These are phyloP conservation scores for Eucriotettix oculatus DNA, from an alignment of 2,888 invertebrate species.

Conservation along the genomic window DNA sequence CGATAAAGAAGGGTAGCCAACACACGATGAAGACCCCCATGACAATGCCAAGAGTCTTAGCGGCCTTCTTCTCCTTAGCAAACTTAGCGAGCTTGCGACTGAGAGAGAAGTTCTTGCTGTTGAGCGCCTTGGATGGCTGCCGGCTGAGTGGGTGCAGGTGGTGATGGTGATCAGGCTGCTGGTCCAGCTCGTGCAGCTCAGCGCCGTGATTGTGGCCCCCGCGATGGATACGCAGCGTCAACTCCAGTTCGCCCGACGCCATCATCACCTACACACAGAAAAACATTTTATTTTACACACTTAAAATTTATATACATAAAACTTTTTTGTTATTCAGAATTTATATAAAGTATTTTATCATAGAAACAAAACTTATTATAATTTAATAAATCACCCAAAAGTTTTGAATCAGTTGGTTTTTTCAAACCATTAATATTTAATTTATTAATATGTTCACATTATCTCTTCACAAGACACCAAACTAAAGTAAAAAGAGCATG, in stretches of 20 bases:
- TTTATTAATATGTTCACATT: too few relatives aligned
- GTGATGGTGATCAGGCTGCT: conserved; percentile 20
- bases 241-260: conserved; percentile 68
- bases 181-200: conserved; percentile 22
- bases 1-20: conserved; percentile 95
- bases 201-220: conserved; percentile 53
- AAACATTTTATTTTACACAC: too few relatives aligned
- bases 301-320: too few relatives aligned
- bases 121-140: conserved; percentile 39
- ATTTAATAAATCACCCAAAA: too few relatives aligned
- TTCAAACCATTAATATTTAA: too few relatives aligned
- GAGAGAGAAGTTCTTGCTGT: conserved; percentile 68
- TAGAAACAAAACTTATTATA: too few relatives aligned
- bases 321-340: too few relatives aligned
- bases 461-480: too few relatives aligned
- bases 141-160: conserved; percentile 64
- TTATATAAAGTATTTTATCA: too few relatives aligned
- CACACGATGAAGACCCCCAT: conserved; percentile 95
- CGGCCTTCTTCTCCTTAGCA: conserved; percentile 94
- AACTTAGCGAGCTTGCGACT: conserved; percentile 88
- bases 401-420: too few relatives aligned
- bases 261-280: conserved; percentile 40
- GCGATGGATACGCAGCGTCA: conserved; percentile 84
- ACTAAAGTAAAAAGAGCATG: too few relatives aligned
- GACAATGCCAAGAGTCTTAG: conserved; percentile 90